Conservation (phyloP, 1,140 invertebrate genomes). For the Saccostrea echinata region DNA sequence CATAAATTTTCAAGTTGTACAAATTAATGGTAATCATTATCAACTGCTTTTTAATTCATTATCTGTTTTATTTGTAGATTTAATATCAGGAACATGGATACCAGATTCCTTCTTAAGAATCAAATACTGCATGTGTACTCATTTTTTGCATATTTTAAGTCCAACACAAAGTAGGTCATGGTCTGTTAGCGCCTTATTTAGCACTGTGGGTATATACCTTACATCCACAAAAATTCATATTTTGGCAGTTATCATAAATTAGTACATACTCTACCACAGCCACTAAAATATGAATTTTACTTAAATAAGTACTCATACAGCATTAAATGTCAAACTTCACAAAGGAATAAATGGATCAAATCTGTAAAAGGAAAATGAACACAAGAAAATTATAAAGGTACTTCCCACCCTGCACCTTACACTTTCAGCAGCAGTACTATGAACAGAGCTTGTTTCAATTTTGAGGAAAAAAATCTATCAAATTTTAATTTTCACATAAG, state of each 20-base stretch:
- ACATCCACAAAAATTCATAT: no score
- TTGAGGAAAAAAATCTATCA: no score
- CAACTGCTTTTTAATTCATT: neutral
- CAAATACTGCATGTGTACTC: neutral
- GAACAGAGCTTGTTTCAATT: neutral
- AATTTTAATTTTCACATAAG: no score
- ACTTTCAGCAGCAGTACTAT: slow-evolving; percentile 11
- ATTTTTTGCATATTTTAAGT: no score
- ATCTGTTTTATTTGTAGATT: neutral
- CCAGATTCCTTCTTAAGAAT: neutral
- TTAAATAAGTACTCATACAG: neutral
- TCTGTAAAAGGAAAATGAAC: neutral
- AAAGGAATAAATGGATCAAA: neutral
- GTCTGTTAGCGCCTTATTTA: no score
- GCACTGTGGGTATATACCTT: no score
- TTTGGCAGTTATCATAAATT: no score
- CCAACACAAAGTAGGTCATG: no score
- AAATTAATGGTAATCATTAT: neutral
- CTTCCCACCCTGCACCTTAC: neutral
- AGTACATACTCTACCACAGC: no score
- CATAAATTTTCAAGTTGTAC: neutral
- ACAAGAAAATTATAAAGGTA: neutral
- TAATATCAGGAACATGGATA: neutral
- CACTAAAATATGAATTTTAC: neutral
- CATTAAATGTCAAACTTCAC: neutral